A percentile compares a stretch with the other conserved stretches of the same genome.
Conservation (phyloP, 2,113 vertebrate genomes). For the Rhinogobius similis region DNA sequence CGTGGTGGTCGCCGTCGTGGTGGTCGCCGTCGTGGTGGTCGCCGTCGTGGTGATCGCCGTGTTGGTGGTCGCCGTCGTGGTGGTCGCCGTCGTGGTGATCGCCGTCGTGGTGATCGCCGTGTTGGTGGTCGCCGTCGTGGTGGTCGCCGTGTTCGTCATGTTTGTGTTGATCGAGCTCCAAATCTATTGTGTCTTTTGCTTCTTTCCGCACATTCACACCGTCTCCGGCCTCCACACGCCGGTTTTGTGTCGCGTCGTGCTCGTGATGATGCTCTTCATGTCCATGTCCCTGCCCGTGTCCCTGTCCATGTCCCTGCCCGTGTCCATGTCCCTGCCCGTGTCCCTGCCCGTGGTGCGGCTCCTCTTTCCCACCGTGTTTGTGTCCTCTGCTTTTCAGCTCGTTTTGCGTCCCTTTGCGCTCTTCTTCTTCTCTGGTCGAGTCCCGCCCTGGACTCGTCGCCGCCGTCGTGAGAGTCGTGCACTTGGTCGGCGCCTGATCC, state of each 20-base stretch:
- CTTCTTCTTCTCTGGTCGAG: not conserved
- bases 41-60: not conserved
- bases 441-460: conserved; percentile 13
- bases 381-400: not conserved
- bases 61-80: not conserved
- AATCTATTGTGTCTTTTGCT: no score
- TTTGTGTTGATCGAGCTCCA: not conserved
- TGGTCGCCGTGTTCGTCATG: not conserved
- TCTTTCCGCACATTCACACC: not conserved
- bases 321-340: not conserved
- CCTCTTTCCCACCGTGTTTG: not conserved
- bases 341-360: not conserved
- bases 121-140: conserved; percentile 15
- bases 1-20: conserved; percentile 18
- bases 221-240: not conserved
- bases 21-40: conserved; percentile 24
- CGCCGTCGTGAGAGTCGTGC: conserved; percentile 18
- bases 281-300: not conserved
- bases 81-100: not conserved
- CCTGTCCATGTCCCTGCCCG: not conserved
- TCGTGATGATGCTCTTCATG: no score
- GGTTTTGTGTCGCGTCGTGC: no score
- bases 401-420: not conserved
- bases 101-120: conserved; percentile 22
- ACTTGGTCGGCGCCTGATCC: conserved; percentile 5